A percentile compares a stretch with the other conserved stretches of the same genome.
Conservation (phyloP, 53 echinoderm and acorn worm genomes). For the Crossaster papposus region DNA sequence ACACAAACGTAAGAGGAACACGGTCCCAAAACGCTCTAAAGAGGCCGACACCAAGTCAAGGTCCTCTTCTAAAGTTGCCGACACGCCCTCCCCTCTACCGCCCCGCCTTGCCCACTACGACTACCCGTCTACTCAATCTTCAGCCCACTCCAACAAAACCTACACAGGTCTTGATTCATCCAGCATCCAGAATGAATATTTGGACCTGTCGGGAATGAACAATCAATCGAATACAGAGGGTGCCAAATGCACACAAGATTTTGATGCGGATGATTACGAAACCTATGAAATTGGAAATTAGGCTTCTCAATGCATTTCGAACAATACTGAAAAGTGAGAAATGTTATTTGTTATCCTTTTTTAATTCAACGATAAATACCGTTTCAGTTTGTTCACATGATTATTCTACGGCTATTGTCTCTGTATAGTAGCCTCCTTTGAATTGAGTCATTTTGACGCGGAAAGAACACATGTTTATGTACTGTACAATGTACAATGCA, state of each 20-base stretch:
- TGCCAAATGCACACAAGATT: neutral
- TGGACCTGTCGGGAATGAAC: neutral
- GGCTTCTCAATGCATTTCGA: neutral
- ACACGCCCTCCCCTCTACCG: neutral
- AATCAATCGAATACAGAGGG: neutral
- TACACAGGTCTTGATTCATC: conserved; percentile 8
- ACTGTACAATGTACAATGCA: too few species aligned
- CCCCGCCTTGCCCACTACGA: conserved; percentile 23
- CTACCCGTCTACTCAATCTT: neutral
- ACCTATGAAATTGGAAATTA: neutral
- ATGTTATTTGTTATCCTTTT: too few species aligned
- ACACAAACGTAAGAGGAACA: neutral
- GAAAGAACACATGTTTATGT: too few species aligned
- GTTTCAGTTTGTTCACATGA: too few species aligned
- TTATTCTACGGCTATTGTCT: too few species aligned
- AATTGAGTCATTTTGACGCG: too few species aligned
- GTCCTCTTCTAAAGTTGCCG: neutral
- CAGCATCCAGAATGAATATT: neutral
- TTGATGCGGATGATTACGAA: neutral
- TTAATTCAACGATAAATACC: too few species aligned
- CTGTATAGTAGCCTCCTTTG: too few species aligned
- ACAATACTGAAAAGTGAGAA: too few species aligned
- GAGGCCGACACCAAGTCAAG: neutral
- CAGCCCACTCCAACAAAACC: neutral
- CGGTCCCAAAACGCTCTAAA: neutral